phyloP scores from a whole-genome alignment of 2,113 vertebrate genomes.

The Notiomystis cincta region DNA sequence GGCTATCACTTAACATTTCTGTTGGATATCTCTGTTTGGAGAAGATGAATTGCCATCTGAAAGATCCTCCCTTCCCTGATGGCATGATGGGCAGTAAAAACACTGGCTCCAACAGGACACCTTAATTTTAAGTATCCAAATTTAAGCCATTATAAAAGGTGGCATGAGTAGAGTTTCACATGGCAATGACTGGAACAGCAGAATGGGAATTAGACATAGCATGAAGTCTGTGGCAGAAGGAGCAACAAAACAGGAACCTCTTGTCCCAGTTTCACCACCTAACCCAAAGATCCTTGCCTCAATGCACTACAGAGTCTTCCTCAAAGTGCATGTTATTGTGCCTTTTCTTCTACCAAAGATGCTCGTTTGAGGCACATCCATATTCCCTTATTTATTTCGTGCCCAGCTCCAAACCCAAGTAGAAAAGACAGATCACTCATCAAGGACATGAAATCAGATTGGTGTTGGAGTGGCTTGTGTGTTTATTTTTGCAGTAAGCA shows the following conservation, averaged over 20 bases:
- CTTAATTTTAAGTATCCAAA: not conserved
- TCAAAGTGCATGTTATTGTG: not conserved
- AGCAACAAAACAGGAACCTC: not conserved
- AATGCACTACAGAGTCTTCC: too few relatives aligned
- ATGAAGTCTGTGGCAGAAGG: not conserved
- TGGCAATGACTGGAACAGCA: rapidly evolving
- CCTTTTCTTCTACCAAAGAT: not conserved
- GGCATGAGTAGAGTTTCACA: not conserved
- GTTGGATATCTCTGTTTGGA: not conserved
- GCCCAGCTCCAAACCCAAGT: not conserved
- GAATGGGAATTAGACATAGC: not conserved
- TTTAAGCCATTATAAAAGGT: not conserved
- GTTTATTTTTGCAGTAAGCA: slow-evolving; percentile 33
- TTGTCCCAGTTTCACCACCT: not conserved
- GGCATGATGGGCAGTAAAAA: not conserved
- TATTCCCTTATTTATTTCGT: not conserved
- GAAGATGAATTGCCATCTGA: not conserved
- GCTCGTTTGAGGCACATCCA: not conserved
- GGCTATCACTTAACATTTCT: not conserved
- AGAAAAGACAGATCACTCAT: not conserved
- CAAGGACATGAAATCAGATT: not conserved
- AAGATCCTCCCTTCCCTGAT: not conserved
- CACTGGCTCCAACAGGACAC: not conserved
- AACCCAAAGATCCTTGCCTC: not conserved
- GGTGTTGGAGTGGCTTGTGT: not conserved